Percentiles rank a stretch among this genome's conserved stretches.
Evolutionary conservation across 2,113 vertebrate species (phyloP).

Genomic region (Podarcis muralis): DNA sequence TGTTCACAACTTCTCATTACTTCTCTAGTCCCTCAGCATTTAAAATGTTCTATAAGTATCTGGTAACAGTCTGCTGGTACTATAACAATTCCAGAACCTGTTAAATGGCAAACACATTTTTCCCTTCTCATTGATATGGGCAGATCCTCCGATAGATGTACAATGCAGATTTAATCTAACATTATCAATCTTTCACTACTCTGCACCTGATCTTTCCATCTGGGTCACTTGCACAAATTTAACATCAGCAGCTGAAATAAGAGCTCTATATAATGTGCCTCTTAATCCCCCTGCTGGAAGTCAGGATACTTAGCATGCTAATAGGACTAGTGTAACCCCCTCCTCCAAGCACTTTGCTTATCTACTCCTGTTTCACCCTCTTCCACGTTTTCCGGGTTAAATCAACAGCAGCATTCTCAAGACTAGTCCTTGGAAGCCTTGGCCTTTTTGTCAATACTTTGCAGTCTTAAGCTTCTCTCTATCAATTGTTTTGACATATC

Average conservation of each 20-base stretch:
- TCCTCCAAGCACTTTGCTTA: not conserved
- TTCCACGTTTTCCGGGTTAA: slow-evolving; percentile 24
- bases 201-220: slow-evolving; percentile 27
- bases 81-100: slow-evolving; percentile 43
- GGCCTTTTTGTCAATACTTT: not conserved
- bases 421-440: not conserved
- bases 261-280: slow-evolving; percentile 16
- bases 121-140: slow-evolving; percentile 17
- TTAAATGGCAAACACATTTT: slow-evolving; percentile 5
- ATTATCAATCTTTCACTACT: slow-evolving; percentile 28
- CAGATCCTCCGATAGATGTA: slow-evolving; percentile 6
- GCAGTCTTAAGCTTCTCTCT: slow-evolving; percentile 22
- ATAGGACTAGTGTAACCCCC: not conserved
- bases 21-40: slow-evolving; percentile 48
- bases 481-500: slow-evolving; percentile 17
- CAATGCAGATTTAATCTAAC: slow-evolving; percentile 39
- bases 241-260: not conserved
- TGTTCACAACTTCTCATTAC: slow-evolving; percentile 51
- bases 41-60: slow-evolving; percentile 54
- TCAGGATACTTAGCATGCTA: not conserved
- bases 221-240: not conserved
- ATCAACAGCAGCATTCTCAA: not conserved
- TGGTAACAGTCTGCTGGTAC: slow-evolving; percentile 56
- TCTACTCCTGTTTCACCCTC: slow-evolving; percentile 16
- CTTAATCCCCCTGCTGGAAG: accelerated